Base-by-base conservation (phyloP, 2,113 vertebrate species). In the Brachyhypopomus occidentalis region DNA sequence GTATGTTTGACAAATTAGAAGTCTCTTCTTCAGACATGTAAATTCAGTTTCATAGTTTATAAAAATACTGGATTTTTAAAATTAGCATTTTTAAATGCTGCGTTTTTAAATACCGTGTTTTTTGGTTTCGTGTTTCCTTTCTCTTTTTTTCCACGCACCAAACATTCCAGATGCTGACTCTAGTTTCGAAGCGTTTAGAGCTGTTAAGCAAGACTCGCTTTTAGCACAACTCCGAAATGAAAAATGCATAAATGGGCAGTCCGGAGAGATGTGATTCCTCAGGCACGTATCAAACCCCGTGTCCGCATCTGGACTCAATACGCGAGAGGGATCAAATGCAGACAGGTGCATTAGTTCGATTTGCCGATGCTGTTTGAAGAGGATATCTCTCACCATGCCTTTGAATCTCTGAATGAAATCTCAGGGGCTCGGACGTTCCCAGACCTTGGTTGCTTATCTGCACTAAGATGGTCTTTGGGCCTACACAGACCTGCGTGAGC, bases 301-400 rank as follows among this genome's bases (percentile, higher is more conserved):
- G 17, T 59, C 72, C 19, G 17, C 55, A 20, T 58, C 27, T 38
- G 36, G 63, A 34, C 63, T 74, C 27, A 74, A 55, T 34, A 22
- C 38, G 56, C 45, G 25, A 66, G 60, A n/a, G n/a, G 34, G 41
- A 63, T 82, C 80, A 62, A 82, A 82, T 77, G 56, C 4, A 17
- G 17, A 2, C 19, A 23, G 34, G 75, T 19, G 62, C 19, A 6
- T 41, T 56, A 17, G 6, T 48, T 45, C 17, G 74, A 70, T 63
- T 77, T 12, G 14, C 52, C 41, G 34, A 82, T 56, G 80, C 64
- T 6, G 81, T 78, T 72, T 72, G 75, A 64, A 64, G 67, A 77
- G 80, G 11, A 62, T 36, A 72, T 82, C 79, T 77, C 59, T 70
- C 78, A 56, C 64, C 7, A 70, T 79, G 75, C 88, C 76, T 87